Evolutionary conservation across 2,888 invertebrate genomes (phyloP), one percentile per base, ranked within the genome.

Genomic region (Scaptomyza cyrtandrae): DNA sequence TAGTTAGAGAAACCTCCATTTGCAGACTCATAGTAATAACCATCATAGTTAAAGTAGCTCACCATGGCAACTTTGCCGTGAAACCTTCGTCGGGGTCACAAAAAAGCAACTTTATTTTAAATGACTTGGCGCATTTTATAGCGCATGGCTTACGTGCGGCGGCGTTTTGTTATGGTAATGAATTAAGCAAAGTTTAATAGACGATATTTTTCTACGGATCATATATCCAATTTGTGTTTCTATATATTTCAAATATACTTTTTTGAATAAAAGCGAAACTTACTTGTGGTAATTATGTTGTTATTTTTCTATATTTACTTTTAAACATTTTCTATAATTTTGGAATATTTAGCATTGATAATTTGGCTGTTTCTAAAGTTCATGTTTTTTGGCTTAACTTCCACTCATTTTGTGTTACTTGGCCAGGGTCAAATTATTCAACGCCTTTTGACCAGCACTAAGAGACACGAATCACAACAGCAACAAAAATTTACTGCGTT

Each of bases 71-170:
- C 1, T 16, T 41, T 4, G 16, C 41, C 4, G 16, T 16, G 56
- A 86, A 69, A 84, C 81, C 81, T 78, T 82, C 85, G 66, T 27
- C 37, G 70, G 68, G 87, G 87, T 82, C 87, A 84, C 52, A 54
- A 52, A 54, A 50, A 50, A 75, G 63, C 68, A 43, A 64, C 59
- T 73, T 70, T 27, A 54, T 48, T 44, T 39, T 29, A 41, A 69
- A 68, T 87, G 86, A 75, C 86, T 81, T 53, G 61, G 41, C 79
- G 45, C 24, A 55, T 85, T 87, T 78, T 57, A 58, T 67, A 53
- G 43, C 61, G 56, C 56, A 45, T 70, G 65, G 69, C 69, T 75
- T 75, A 81, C 79, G 81, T 81, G 82, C 46, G 37, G 82, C 46
- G 37, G 57, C 56, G 55, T 61, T 61, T 61, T 59, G 54, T 59